Evolutionary conservation across 2,888 invertebrate genomes (phyloP), one percentile per base, ranked within the genome.

Genomic region (Macaria notata): DNA sequence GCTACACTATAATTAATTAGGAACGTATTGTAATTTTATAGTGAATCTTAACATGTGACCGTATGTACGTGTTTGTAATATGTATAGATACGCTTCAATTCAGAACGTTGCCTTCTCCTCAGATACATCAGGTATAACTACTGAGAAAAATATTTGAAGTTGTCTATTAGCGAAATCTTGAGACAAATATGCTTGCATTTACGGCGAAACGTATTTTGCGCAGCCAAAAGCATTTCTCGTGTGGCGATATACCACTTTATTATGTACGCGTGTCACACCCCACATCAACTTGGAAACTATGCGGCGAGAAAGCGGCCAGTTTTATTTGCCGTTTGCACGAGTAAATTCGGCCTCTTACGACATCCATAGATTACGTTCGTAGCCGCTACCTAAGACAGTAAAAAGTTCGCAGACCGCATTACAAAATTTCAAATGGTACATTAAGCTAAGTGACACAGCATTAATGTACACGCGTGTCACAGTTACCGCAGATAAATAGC

Each of bases 291-390:
- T 66, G 55, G 49, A 66, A 69, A 66, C 61, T 71, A 69, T 68
- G 59, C 46, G 48, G 64, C 64, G 69, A 72, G 79, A 79, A 79
- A 78, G 77, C 65, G 63, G 62, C 60, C 61, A 64, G 56, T 55
- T 66, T 61, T 65, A 66, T 63, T 62, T 65, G 66, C 59, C 58
- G 63, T 62, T 64, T 36, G 33, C 33, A 36, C 33, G 33, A 64
- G 59, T 69, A 66, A 68, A 70, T 70, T 67, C 63, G 67, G 56
- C 49, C 64, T 70, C 67, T 78, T 72, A 72, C 72, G 75, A 75
- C 75, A 75, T 73, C 64, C 51, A 61, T 48, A 62, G 61, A 69
- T 76, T 73, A 73, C 70, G 69, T 68, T 59, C 31, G 41, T 41
- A 41, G 46, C 55, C 53, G 55, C 56, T 56, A 52, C 53, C 31